Base-by-base conservation (phyloP, 2,888 invertebrate species). In the Cenopis cana region DNA sequence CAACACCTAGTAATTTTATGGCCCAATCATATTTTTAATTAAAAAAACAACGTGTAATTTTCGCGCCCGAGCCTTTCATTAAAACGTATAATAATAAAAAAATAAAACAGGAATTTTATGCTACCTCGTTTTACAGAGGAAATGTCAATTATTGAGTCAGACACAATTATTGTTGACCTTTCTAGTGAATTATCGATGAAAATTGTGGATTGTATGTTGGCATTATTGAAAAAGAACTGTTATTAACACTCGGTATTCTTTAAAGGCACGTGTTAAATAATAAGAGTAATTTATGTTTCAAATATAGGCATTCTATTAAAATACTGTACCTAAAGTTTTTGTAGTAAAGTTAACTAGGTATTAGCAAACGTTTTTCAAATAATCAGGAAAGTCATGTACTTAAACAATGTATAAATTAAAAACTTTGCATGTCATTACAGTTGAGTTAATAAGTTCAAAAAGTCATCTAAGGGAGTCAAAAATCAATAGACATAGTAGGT, bases 141-240 rank as follows among this genome's bases (percentile, higher is more conserved):
- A 70, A 65, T 59, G 41, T 56, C 57, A 69, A 41, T 69, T 70
- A 59, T 59, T 52, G 59, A 65, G 64, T 46, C 64, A 60, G 59
- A 36, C 54, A 70, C 70, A 70, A 70, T 70, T 65, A 41, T 41
- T 24, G 17, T 24, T 24, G 70, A 66, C 70, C 70, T 70, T 70
- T 70, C 38, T 12, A n/a, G 70, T 70, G 65, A 70, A 54, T 46
- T 65, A 66, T 65, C 41, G 59, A 17, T 70, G 59, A 59, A 54
- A 52, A 59, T 14, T 20, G 65, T 66, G 38, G 41, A 11, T 52
- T 50, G 65, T 59, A 10, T 62, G 65, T 54, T 52, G 62, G 20
- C 49, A 24, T 62, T 57, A 50, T 55, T 55, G 55, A 20, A 55
- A 56, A 41, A 69, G 64, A 54, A 59, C 59, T 12, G 64, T 70